A percentile compares a stretch with the other conserved stretches of the same genome.
Conservation (phyloP, 2,888 invertebrate genomes). For the Pristionchus maxplancki region DNA sequence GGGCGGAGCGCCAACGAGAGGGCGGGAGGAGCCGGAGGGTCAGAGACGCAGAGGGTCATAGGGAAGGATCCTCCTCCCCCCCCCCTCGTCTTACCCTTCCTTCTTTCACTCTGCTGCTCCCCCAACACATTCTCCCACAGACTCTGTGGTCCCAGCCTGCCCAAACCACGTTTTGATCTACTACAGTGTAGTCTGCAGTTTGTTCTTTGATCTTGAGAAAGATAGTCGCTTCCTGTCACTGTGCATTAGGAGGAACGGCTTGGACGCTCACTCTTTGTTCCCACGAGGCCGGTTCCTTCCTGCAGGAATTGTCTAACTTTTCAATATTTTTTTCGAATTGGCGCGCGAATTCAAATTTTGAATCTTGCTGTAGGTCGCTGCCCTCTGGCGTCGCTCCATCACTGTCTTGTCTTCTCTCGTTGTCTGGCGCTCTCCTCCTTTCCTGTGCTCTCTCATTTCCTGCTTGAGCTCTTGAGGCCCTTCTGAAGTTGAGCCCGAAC, state of each 20-base stretch:
- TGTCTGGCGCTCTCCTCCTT: background rate
- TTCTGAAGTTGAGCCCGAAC: background rate
- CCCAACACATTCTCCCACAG: background rate
- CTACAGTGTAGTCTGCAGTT: background rate
- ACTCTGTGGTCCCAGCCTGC: background rate
- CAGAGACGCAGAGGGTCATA: background rate
- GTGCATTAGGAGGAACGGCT: constrained; percentile 19
- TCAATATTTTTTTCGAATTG: background rate
- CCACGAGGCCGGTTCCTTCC: background rate
- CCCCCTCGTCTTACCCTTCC: constrained; percentile 19
- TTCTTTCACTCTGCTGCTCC: too few species aligned
- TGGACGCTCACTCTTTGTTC: background rate
- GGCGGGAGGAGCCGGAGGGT: constrained; percentile 17
- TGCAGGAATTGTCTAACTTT: constrained; percentile 4
- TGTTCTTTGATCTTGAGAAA: constrained; percentile 3
- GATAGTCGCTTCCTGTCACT: background rate
- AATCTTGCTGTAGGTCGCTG: background rate
- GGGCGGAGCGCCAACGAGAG: background rate
- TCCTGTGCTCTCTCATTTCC: constrained; percentile 18
- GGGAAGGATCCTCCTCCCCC: constrained; percentile 27
- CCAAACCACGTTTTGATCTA: background rate
- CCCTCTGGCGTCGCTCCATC: background rate
- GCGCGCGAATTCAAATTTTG: background rate
- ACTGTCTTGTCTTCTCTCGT: background rate
- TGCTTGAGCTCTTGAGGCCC: constrained; percentile 31